Base-by-base conservation (phyloP, 2,888 invertebrate genomes). In the Julus scanicus region DNA sequence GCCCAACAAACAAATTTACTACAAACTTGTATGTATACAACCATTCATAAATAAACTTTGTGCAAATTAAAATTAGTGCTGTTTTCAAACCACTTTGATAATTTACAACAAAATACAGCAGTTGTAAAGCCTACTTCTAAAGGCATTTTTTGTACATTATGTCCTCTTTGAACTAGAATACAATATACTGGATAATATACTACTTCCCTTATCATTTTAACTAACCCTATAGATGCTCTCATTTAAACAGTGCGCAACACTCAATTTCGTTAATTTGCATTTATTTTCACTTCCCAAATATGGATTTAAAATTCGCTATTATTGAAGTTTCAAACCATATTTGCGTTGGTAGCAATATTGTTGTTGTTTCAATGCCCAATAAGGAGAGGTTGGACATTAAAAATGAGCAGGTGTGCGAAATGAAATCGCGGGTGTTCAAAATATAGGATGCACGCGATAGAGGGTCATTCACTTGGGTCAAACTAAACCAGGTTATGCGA, bases 401-500 rank as follows among this genome's bases (percentile, higher is more conserved):
- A 57, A 57, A 17, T 17, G 1, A 57, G 17, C 57, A 57, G 57
- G 17, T 57, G 57, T 57, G 57, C 2, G 17, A 57, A 57, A 57
- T 17, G 57, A 57, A 57, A 17, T 57, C 17, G 57, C 57, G 57
- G 57, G 57, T 57, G 57, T 57, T 57, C 17, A 57, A 17, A 57
- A 57, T 57, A 57, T 57, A 57, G 57, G 57, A 57, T 57, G 57
- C 57, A 57, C 57, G 57, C 57, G 13, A 57, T 57, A 57, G 13
- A 17, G 17, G 57, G 57, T 57, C 57, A 17, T 57, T 57, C 57
- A 57, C 57, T 17, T 17, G 57, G 57, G 57, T 57, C 57, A 57
- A 57, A 57, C 57, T 57, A 57, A 57, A 57, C 57, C 57, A 57
- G 57, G 57, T 57, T 57, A 57, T 57, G 57, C 57, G 57, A 57